phyloP scores from a whole-genome alignment of 2,113 vertebrate genomes.

The Petroica traversi region DNA sequence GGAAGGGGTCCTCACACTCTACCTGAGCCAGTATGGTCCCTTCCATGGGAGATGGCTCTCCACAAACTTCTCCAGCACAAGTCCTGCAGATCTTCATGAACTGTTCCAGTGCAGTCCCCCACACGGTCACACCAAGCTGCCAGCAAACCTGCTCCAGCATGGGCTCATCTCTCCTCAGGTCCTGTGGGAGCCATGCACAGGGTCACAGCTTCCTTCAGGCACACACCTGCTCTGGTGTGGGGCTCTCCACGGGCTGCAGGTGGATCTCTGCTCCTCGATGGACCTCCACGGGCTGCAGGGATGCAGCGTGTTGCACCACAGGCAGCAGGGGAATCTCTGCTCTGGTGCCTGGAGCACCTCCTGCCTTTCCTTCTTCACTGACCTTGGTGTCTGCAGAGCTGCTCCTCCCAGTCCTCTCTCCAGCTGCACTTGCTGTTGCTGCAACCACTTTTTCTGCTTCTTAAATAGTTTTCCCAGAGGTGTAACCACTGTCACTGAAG shows the following conservation, averaged over 20 bases:
- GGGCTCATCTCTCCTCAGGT: background rate
- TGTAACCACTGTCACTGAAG: background rate
- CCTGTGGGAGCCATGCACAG: too few species aligned
- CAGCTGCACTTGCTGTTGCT: background rate
- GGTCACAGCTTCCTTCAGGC: background rate
- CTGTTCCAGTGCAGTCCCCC: fast-evolving
- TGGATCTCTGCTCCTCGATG: background rate
- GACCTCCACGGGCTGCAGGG: background rate
- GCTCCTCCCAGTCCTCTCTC: background rate
- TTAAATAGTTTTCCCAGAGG: background rate
- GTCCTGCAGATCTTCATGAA: background rate
- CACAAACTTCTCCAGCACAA: background rate
- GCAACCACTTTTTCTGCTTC: background rate
- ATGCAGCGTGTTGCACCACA: background rate
- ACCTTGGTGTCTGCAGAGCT: background rate
- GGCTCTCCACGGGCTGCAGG: background rate
- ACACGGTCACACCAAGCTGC: background rate
- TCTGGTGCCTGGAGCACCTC: background rate
- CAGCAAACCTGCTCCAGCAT: background rate
- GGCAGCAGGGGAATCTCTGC: background rate
- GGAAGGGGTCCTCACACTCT: background rate
- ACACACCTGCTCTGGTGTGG: background rate
- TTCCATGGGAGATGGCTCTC: background rate
- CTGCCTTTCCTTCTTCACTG: background rate
- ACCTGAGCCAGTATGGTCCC: background rate